phyloP scores from a whole-genome alignment of 1,140 invertebrate genomes.

The Bombus affinis region DNA sequence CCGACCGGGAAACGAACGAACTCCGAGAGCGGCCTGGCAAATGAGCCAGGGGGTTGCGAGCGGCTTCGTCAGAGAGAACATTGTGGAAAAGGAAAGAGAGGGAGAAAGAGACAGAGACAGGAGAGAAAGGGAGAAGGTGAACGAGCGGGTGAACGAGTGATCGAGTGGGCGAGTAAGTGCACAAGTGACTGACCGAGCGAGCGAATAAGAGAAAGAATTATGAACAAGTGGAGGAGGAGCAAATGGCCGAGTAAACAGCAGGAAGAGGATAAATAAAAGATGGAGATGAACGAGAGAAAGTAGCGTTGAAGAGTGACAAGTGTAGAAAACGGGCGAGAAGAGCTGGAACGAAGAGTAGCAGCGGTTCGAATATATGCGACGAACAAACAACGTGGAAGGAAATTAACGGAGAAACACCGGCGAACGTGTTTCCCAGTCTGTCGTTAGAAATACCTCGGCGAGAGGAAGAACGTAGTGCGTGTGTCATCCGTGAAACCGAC shows the following conservation, averaged over 20 bases:
- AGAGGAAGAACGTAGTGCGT: background rate
- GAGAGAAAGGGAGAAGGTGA: background rate
- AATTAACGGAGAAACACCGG: slow-evolving; percentile 36
- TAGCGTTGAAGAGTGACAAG: slow-evolving; percentile 18
- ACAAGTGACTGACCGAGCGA: background rate
- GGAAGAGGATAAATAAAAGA: background rate
- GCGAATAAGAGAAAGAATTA: background rate
- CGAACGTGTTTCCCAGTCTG: slow-evolving; percentile 25
- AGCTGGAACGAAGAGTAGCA: background rate
- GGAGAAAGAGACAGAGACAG: background rate
- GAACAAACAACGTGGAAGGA: slow-evolving; percentile 35
- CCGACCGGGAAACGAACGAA: background rate
- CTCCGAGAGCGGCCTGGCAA: background rate
- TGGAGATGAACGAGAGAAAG: background rate
- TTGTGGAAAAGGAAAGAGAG: background rate
- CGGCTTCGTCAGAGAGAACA: background rate
- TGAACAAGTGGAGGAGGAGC: background rate
- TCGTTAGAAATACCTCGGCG: slow-evolving; percentile 12
- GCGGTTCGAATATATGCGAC: slow-evolving; percentile 12
- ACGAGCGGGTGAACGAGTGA: background rate
- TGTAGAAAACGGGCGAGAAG: background rate
- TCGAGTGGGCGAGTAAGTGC: background rate
- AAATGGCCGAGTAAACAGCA: background rate
- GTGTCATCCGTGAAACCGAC: background rate
- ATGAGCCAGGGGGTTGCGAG: background rate